Evolutionary conservation across 2,888 invertebrate genomes (phyloP).

Genomic region (Cheilosia grossa): DNA sequence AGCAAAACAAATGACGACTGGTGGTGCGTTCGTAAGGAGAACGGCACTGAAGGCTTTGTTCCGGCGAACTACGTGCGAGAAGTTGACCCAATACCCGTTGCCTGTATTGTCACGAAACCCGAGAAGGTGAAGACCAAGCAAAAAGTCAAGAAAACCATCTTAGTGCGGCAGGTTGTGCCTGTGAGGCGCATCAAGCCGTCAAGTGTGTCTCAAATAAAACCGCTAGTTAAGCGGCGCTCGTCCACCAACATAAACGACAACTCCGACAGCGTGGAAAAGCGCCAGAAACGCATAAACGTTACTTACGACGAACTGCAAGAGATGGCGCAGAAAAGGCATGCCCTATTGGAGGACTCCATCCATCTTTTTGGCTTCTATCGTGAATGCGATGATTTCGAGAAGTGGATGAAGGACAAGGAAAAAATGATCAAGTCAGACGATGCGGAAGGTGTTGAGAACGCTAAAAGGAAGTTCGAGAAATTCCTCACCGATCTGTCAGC

Average conservation of each 20-base stretch:
- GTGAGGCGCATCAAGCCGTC: constrained; percentile 87
- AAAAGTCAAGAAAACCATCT: constrained; percentile 94
- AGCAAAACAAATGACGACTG: constrained; percentile 98
- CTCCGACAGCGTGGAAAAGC: constrained; percentile 89
- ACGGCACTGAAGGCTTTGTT: constrained; percentile 97
- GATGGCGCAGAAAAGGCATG: constrained; percentile 91
- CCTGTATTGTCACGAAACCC: constrained; percentile 92
- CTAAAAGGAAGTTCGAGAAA: constrained; percentile 97
- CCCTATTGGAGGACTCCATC: constrained; percentile 95
- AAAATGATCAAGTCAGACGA: constrained; percentile 92
- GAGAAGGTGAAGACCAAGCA: constrained; percentile 93
- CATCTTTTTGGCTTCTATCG: constrained; percentile 96
- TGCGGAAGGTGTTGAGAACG: constrained; percentile 94
- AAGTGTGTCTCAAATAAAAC: constrained; percentile 80
- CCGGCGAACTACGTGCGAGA: constrained; percentile 98
- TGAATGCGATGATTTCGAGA: constrained; percentile 98
- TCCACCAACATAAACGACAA: constrained; percentile 85
- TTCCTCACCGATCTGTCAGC: constrained; percentile 98
- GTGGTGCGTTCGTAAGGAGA: constrained; percentile 98
- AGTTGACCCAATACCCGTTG: constrained; percentile 93
- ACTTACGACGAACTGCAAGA: constrained; percentile 92
- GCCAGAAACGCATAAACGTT: constrained; percentile 90
- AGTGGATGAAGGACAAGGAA: constrained; percentile 98
- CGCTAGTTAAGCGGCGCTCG: constrained; percentile 82
- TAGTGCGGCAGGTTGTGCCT: constrained; percentile 93